phyloP scores from a whole-genome alignment of 2,888 invertebrate genomes.

The Unio delphinus region DNA sequence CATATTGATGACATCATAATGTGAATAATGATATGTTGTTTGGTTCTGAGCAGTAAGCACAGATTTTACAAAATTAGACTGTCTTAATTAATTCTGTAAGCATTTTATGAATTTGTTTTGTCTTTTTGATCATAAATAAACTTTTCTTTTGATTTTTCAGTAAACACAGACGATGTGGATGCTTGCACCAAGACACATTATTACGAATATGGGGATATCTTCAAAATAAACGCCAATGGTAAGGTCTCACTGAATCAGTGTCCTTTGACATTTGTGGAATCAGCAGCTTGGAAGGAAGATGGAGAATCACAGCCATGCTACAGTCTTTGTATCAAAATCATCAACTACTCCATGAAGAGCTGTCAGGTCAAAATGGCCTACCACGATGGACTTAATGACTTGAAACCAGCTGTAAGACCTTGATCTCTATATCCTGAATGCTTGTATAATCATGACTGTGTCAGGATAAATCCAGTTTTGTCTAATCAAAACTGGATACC shows the following conservation, averaged over 20 bases:
- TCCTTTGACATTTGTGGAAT: constrained; percentile 39
- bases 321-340: constrained; percentile 41
- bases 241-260: constrained; percentile 29
- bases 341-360: constrained; percentile 37
- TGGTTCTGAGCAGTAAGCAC: too few species aligned
- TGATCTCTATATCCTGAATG: too few species aligned
- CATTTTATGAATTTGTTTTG: too few species aligned
- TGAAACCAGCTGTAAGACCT: constrained; percentile 32
- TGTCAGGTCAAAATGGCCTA: constrained; percentile 44
- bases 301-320: constrained; percentile 31
- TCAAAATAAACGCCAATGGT: constrained; percentile 33
- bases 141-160: constrained; percentile 16
- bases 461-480: too few species aligned
- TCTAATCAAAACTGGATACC: too few species aligned
- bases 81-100: too few species aligned
- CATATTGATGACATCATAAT: too few species aligned
- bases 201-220: constrained; percentile 37
- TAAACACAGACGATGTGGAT: constrained; percentile 32
- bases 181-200: constrained; percentile 39
- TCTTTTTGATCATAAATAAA: too few species aligned
- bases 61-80: too few species aligned
- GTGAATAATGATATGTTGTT: too few species aligned
- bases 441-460: too few species aligned
- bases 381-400: constrained; percentile 45
- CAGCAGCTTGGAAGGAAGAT: constrained; percentile 25